Percentiles rank a stretch among this genome's conserved stretches.
These are phyloP conservation scores for Volucella inflata DNA, from an alignment of 2,888 invertebrate species.

Conservation along the genomic window DNA sequence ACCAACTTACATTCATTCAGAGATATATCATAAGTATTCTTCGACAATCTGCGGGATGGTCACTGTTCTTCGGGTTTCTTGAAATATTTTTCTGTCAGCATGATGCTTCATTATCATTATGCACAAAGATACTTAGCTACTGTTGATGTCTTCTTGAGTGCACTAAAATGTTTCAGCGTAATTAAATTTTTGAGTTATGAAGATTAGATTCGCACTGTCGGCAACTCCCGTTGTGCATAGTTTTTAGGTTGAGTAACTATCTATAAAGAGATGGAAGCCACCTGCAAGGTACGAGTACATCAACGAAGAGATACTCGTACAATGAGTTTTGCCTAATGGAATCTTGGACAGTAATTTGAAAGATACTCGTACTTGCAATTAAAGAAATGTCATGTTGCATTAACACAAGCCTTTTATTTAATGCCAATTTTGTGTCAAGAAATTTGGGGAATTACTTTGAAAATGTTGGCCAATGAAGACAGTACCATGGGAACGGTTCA, in stretches of 20 bases:
- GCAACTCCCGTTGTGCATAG: neutral
- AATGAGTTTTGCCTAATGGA: too few species aligned
- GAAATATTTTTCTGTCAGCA: slow-evolving; percentile 47
- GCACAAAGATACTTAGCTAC: neutral
- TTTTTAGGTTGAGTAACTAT: neutral
- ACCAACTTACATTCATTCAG: neutral
- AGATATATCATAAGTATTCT: too few species aligned
- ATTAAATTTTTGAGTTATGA: slow-evolving; percentile 36
- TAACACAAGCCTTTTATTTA: too few species aligned
- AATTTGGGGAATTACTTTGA: too few species aligned
- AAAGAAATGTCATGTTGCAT: too few species aligned
- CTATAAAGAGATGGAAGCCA: neutral
- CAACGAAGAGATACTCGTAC: too few species aligned
- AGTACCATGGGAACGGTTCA: too few species aligned
- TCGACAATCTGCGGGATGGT: slow-evolving; percentile 13
- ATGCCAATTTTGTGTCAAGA: too few species aligned
- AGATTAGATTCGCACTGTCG: slow-evolving; percentile 13
- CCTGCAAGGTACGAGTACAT: neutral
- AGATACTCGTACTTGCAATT: too few species aligned
- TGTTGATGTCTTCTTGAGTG: slow-evolving; percentile 13
- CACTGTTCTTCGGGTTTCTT: slow-evolving; percentile 15
- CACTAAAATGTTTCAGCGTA: slow-evolving; percentile 37
- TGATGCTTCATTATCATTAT: slow-evolving; percentile 14
- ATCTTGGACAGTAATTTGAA: too few species aligned
- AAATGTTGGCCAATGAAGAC: too few species aligned